These are phyloP conservation scores for Esox lucius DNA, from an alignment of 2,797 vertebrate genomes.

Conservation along the genomic window DNA sequence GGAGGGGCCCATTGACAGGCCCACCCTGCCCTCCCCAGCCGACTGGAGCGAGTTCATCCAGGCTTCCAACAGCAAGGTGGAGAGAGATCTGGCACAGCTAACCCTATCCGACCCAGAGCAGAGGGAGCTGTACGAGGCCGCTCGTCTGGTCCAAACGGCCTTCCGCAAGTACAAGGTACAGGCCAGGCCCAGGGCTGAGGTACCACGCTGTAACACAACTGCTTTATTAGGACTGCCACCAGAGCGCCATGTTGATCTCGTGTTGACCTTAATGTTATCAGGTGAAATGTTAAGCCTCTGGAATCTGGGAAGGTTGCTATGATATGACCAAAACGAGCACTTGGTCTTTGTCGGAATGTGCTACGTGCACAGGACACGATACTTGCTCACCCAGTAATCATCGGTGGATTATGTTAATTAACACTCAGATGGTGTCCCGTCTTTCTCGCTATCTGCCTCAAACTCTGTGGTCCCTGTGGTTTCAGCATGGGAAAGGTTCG, in stretches of 20 bases:
- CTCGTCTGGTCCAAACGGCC: conserved; percentile 96
- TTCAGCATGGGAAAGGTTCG: conserved; percentile 76
- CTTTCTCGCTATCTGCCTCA: conserved; percentile 50
- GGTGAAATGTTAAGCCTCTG: background rate
- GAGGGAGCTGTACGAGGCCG: conserved; percentile 97
- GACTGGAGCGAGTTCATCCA: conserved; percentile 98
- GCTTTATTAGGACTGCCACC: background rate
- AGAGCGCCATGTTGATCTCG: background rate
- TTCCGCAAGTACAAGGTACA: conserved; percentile 99
- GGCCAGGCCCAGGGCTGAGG: conserved; percentile 55
- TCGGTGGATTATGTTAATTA: conserved; percentile 21
- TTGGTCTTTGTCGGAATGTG: background rate
- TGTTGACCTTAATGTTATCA: background rate
- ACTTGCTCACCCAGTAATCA: background rate
- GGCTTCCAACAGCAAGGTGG: conserved; percentile 95
- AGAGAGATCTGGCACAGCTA: conserved; percentile 96
- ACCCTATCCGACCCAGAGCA: conserved; percentile 97
- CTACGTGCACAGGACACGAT: background rate
- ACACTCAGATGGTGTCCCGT: conserved; percentile 42
- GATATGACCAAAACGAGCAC: background rate
- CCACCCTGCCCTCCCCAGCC: conserved; percentile 87
- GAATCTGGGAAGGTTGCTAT: background rate
- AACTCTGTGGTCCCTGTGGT: conserved; percentile 65
- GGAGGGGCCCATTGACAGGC: conserved; percentile 86
- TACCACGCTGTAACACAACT: conserved; percentile 4